phyloP scores from a whole-genome alignment of 2,888 invertebrate species.

The Brenthis daphne region DNA sequence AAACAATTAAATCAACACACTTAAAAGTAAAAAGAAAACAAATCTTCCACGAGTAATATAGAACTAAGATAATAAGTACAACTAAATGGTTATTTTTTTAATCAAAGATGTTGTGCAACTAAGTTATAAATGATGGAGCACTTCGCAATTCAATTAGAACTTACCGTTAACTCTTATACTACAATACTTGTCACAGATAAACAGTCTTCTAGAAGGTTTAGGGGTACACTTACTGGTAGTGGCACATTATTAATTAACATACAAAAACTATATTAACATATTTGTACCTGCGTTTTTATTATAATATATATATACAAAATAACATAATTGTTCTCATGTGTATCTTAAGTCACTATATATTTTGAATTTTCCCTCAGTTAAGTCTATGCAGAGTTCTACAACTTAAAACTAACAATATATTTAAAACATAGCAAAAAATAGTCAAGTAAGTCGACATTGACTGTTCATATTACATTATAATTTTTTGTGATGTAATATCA shows the following conservation, averaged over 20 bases:
- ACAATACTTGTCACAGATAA: slow-evolving; percentile 47
- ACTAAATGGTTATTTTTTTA: slow-evolving; percentile 46
- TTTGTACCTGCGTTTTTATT: slow-evolving; percentile 1
- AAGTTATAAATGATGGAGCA: background rate
- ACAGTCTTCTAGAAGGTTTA: slow-evolving; percentile 44
- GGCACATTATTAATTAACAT: slow-evolving; percentile 16
- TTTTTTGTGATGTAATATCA: slow-evolving; percentile 1
- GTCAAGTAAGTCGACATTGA: too few relatives aligned
- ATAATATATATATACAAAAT: too few relatives aligned
- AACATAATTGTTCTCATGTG: too few relatives aligned
- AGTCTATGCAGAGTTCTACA: too few relatives aligned
- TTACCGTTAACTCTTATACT: slow-evolving; percentile 33
- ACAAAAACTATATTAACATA: background rate
- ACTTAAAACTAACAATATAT: too few relatives aligned
- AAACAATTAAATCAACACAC: slow-evolving; percentile 44
- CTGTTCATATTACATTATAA: too few relatives aligned
- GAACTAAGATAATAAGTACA: slow-evolving; percentile 53
- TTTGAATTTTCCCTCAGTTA: too few relatives aligned
- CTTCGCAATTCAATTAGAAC: slow-evolving; percentile 12
- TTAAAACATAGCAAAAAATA: too few relatives aligned
- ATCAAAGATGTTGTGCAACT: slow-evolving; percentile 35
- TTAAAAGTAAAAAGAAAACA: slow-evolving; percentile 45
- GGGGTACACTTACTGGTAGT: slow-evolving; percentile 15
- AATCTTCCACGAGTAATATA: slow-evolving; percentile 41
- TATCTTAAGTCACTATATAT: too few relatives aligned